These are phyloP conservation scores for Amphipoea lucens DNA, from an alignment of 2,888 invertebrate species.

Conservation along the genomic window DNA sequence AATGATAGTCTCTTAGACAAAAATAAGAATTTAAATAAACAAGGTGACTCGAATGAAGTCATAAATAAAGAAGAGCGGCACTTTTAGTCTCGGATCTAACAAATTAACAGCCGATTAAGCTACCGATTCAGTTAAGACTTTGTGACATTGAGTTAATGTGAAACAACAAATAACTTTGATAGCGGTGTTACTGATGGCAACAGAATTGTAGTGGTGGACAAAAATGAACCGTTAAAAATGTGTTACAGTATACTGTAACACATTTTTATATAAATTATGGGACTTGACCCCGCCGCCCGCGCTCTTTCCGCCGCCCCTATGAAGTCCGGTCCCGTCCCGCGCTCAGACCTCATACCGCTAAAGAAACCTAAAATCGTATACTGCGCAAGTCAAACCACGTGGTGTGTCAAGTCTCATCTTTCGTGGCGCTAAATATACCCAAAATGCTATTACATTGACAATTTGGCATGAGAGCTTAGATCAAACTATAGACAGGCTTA, in stretches of 20 bases:
- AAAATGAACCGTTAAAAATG: background rate
- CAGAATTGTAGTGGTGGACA: slow-evolving; percentile 37
- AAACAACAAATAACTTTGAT: slow-evolving; percentile 84
- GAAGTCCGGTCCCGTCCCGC: too few species aligned
- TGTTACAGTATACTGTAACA: too few species aligned
- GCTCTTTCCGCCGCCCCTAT: too few species aligned
- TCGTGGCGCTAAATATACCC: too few species aligned
- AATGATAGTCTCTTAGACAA: slow-evolving; percentile 69
- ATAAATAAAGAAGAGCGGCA: slow-evolving; percentile 87
- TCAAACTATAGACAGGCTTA: background rate
- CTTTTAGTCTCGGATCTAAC: slow-evolving; percentile 86
- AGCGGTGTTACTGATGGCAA: slow-evolving; percentile 70
- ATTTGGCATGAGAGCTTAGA: background rate
- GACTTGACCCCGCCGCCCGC: too few species aligned
- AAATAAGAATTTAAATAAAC: slow-evolving; percentile 80
- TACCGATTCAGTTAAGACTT: slow-evolving; percentile 86
- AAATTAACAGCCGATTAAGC: slow-evolving; percentile 90
- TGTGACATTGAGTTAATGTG: slow-evolving; percentile 83
- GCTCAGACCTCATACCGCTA: too few species aligned
- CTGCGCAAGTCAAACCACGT: too few species aligned
- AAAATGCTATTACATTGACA: background rate
- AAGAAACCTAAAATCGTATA: too few species aligned
- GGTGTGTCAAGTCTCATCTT: too few species aligned
- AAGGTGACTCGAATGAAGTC: slow-evolving; percentile 85
- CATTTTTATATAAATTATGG: too few species aligned